phyloP scores from a whole-genome alignment of 2,888 invertebrate species.

The Actias luna region DNA sequence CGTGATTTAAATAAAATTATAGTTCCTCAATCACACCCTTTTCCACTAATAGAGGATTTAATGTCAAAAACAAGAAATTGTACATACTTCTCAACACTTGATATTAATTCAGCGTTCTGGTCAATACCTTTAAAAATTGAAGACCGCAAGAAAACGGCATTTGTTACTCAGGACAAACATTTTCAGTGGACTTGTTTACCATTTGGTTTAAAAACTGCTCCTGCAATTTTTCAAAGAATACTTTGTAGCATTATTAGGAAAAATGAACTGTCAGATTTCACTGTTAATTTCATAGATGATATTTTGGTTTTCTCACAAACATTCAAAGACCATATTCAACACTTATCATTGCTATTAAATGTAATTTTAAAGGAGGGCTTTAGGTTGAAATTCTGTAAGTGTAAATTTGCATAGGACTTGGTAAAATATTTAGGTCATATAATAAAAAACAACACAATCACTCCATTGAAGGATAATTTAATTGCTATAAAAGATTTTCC shows the following conservation, averaged over 20 bases:
- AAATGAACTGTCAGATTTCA: background rate
- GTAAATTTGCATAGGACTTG: constrained; percentile 24
- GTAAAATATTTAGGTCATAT: constrained; percentile 33
- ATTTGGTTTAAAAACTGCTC: constrained; percentile 18
- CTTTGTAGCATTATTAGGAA: background rate
- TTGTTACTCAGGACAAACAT: constrained; percentile 21
- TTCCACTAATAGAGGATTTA: constrained; percentile 44
- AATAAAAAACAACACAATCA: constrained; percentile 20
- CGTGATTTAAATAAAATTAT: constrained; percentile 25
- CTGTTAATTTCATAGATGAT: background rate
- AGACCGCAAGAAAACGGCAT: constrained; percentile 26
- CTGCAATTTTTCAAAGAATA: constrained; percentile 10
- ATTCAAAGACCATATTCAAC: constrained; percentile 4
- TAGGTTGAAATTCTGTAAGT: constrained; percentile 28
- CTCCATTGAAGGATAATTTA: constrained; percentile 35
- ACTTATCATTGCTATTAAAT: constrained; percentile 19
- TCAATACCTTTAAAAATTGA: constrained; percentile 41
- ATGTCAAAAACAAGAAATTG: constrained; percentile 42
- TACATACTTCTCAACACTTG: constrained; percentile 23
- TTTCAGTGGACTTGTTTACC: constrained; percentile 34
- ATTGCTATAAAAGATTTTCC: constrained; percentile 30
- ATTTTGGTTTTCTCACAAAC: background rate
- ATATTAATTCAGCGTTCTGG: constrained; percentile 54
- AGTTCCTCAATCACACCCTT: constrained; percentile 41
- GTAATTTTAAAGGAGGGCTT: constrained; percentile 31